phyloP scores from a whole-genome alignment of 2,888 invertebrate genomes.

The Eristalis arbustorum region DNA sequence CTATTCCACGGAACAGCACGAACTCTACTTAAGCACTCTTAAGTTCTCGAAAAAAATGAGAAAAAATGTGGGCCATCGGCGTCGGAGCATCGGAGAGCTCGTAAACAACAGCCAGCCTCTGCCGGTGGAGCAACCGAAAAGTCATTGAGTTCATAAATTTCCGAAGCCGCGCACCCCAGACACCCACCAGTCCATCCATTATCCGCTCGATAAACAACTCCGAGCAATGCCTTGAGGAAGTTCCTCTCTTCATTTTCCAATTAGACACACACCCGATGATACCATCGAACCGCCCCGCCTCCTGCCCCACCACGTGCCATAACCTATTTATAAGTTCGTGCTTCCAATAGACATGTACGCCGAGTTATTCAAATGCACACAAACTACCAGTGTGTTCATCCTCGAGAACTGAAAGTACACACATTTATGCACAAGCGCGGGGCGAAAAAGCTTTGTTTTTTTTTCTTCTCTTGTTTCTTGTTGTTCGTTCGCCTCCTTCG shows the following conservation, averaged over 20 bases:
- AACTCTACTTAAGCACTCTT: not conserved
- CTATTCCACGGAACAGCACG: not conserved
- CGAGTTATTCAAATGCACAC: not conserved
- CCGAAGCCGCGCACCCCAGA: not conserved
- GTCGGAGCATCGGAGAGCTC: not conserved
- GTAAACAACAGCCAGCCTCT: not conserved
- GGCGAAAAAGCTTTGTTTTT: conserved; percentile 48
- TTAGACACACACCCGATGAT: not conserved
- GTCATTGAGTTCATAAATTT: not conserved
- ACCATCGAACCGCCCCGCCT: no score
- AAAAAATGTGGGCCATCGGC: not conserved
- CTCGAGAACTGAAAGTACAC: not conserved
- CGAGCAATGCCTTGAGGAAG: not conserved
- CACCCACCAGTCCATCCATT: not conserved
- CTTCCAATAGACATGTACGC: not conserved
- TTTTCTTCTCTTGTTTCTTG: conserved; percentile 1
- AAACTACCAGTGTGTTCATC: not conserved
- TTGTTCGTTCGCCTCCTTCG: conserved; percentile 8
- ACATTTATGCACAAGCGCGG: conserved; percentile 48
- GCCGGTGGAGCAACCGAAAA: not conserved
- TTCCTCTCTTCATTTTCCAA: not conserved
- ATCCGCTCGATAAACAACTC: no score
- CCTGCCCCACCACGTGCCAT: not conserved
- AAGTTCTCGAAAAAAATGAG: not conserved
- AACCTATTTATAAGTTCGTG: not conserved